Evolutionary conservation across 2,888 invertebrate genomes (phyloP).

Genomic region (Incurvaria masculella): DNA sequence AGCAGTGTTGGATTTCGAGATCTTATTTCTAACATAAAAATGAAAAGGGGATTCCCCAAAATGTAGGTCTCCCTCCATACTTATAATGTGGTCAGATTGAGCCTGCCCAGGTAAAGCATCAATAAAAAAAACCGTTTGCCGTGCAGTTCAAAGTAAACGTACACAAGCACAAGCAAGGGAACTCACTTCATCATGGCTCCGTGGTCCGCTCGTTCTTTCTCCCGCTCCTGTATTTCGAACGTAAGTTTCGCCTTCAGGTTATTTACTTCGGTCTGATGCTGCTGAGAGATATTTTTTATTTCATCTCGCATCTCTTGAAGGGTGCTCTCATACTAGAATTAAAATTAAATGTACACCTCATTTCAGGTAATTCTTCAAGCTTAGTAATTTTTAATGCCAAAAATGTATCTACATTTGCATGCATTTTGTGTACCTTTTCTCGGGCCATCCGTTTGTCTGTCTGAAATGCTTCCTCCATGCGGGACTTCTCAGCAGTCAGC

Average conservation of each 20-base stretch:
- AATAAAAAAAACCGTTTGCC: too few relatives aligned
- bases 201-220: slow-evolving; percentile 77
- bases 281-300: slow-evolving; percentile 53
- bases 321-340: slow-evolving; percentile 56
- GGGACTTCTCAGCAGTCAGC: slow-evolving; percentile 76
- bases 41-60: too few relatives aligned
- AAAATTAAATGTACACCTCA: slow-evolving; percentile 1
- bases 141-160: not conserved
- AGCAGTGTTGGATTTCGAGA: too few relatives aligned
- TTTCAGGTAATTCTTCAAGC: slow-evolving; percentile 2
- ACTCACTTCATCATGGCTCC: slow-evolving; percentile 68
- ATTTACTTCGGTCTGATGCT: slow-evolving; percentile 59
- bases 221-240: slow-evolving; percentile 75
- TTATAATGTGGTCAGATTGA: not conserved
- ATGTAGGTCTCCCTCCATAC: not conserved
- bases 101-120: not conserved
- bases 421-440: slow-evolving; percentile 41
- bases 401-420: slow-evolving; percentile 29
- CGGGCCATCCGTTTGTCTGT: slow-evolving; percentile 63
- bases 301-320: slow-evolving; percentile 59
- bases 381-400: slow-evolving; percentile 7
- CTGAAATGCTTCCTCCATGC: slow-evolving; percentile 81
- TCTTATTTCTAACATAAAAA: too few relatives aligned
- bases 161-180: slow-evolving; percentile 3
- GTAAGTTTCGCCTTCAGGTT: slow-evolving; percentile 70